Base-by-base conservation (phyloP, 2,888 invertebrate genomes). In the Tupiocoris notatus region DNA sequence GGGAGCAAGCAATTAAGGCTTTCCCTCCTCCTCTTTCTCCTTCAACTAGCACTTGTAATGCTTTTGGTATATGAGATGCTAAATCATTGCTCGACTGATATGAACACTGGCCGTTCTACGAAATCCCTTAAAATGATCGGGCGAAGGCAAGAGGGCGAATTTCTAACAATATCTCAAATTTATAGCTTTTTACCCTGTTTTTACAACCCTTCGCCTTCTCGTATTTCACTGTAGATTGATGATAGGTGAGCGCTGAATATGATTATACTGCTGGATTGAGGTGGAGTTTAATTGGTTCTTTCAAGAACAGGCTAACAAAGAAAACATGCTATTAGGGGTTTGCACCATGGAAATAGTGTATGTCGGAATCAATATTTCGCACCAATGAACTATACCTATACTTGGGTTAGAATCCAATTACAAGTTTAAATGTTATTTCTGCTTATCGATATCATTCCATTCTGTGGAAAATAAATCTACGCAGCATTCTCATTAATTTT, bases 41-140 rank as follows among this genome's bases (percentile, higher is more conserved):
- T 68, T n/a, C 12, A 20, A 20, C 39, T n/a, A 3, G 39, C n/a
- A 18, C 23, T 22, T 20, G 63, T 23, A 63, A 23, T 67, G 24
- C 57, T 18, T 70, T n/a, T 54, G 63, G 63, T 63, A 74, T 74
- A 64, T 71, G 71, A 71, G 71, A 61, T 25, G 59, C 20, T 71
- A 59, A 71, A 71, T 71, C 71, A 71, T 59, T 71, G 7, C 71
- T 6, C 20, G 21, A 25, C 68, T 16, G 39, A 39, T 17, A 23
- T 70, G 24, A 58, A 23, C 24, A 6, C n/a, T 59, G 59, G 54
- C 61, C 25, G 71, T 71, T 71, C 58, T 25, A 71, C 61, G 17
- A 3, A 71, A 24, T 16, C 21, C 68, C 68, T 24, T 20, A 61
- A 59, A 71, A 61, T 71, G 39, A 61, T 71, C 18, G 58, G 58